Evolutionary conservation across 2,888 invertebrate genomes (phyloP).

Genomic region (Eilema sororculum): DNA sequence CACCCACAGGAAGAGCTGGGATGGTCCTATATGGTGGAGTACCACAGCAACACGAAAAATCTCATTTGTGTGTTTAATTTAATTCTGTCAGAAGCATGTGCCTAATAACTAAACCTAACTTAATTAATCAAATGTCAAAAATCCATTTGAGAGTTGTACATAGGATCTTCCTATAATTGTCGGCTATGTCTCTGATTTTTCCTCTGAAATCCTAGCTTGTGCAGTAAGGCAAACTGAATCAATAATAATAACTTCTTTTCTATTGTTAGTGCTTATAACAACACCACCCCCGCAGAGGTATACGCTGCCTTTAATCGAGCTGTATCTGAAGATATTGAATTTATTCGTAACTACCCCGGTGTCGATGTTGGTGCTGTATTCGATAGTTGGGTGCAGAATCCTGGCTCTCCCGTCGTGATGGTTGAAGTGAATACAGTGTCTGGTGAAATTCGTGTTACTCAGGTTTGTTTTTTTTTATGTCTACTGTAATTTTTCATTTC

Average conservation of each 20-base stretch:
- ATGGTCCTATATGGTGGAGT: too few relatives aligned
- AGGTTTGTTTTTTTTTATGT: slow-evolving; percentile 57
- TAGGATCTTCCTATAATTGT: too few relatives aligned
- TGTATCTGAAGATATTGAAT: slow-evolving; percentile 65
- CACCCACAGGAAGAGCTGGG: too few relatives aligned
- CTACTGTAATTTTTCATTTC: not conserved
- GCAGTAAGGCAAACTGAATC: not conserved
- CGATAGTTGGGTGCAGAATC: slow-evolving; percentile 88
- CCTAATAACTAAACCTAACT: too few relatives aligned
- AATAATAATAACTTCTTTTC: not conserved
- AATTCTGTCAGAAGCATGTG: too few relatives aligned
- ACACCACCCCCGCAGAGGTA: slow-evolving; percentile 72
- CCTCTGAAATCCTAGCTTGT: not conserved
- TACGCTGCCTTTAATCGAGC: slow-evolving; percentile 73
- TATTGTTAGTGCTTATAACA: slow-evolving; percentile 66
- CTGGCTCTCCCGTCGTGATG: slow-evolving; percentile 87
- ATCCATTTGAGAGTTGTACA: too few relatives aligned
- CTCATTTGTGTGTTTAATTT: too few relatives aligned
- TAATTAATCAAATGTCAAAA: not conserved
- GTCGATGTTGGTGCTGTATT: slow-evolving; percentile 80
- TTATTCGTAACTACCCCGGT: slow-evolving; percentile 55
- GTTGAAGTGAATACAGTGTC: slow-evolving; percentile 75
- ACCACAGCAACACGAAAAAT: too few relatives aligned
- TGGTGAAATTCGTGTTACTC: slow-evolving; percentile 68
- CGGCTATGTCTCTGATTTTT: too few relatives aligned